These are phyloP conservation scores for Xestia rhomboidea DNA, from an alignment of 2,888 invertebrate genomes.

Conservation along the genomic window DNA sequence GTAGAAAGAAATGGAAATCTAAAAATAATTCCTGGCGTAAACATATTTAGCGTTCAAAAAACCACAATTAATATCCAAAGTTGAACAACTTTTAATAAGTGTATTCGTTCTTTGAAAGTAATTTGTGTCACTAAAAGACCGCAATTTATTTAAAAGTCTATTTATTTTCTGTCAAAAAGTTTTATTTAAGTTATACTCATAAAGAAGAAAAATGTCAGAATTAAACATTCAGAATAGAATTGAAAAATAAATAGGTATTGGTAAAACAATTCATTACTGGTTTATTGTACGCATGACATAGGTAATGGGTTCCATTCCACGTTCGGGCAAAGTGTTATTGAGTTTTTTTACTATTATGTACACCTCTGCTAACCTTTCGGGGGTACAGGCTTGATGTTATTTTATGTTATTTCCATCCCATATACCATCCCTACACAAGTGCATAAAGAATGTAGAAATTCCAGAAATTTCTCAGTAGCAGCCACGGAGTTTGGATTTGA, in stretches of 20 bases:
- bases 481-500: no score
- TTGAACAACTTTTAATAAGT: conserved; percentile 8
- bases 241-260: not conserved
- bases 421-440: not conserved
- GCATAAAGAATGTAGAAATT: not conserved
- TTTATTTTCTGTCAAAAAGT: conserved; percentile 1
- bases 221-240: not conserved
- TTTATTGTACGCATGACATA: not conserved
- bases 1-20: not conserved
- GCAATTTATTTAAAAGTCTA: conserved; percentile 5
- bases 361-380: no score
- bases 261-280: not conserved
- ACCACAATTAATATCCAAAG: conserved; percentile 3
- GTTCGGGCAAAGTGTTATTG: no score
- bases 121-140: conserved; percentile 6
- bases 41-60: not conserved
- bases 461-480: not conserved
- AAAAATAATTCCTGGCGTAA: not conserved
- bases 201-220: not conserved
- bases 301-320: not conserved
- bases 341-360: no score
- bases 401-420: no score
- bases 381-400: no score
- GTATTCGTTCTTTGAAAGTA: conserved; percentile 7
- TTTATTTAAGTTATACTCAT: not conserved